Evolutionary conservation across 2,888 invertebrate species (phyloP), one percentile per base, ranked within the genome.

Genomic region (Archaeoteleia sp.): DNA sequence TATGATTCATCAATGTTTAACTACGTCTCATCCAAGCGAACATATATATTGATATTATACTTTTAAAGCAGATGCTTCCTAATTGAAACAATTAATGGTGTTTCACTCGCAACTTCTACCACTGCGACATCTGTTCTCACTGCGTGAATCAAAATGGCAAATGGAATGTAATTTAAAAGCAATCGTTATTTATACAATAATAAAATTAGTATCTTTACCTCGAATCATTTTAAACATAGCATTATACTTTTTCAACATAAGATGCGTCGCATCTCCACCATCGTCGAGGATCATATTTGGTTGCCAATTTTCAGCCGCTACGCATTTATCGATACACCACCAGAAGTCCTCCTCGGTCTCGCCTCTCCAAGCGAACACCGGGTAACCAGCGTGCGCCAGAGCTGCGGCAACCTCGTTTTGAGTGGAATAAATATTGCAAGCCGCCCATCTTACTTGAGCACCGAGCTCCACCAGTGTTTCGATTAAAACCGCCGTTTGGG

Each of bases 381-480:
- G 91, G 83, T 92, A 94, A 7, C 93, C 93, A 37, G 94, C 93
- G 86, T 97, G 94, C 0, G 97, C 97, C 69, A 98, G 86, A 0
- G 98, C 97, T 0, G 97, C 97, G 0, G 97, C 97, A 0, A 98
- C 97, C 87, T 98, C 97, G 84, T 98, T 98, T 92, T 97, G 97
- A 8, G 98, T 98, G 53, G 97, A 98, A 87, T 97, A 98, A 78
- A 98, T 98, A 86, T 98, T 98, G 86, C 98, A 98, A 1, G 97
- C 97, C 0, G 97, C 94, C 97, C 97, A 97, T 83, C 97, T 92
- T 1, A 98, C 92, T 78, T 94, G 93, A 2, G 97, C 97, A 0
- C 97, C 97, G 12, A 97, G 87, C 49, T 94, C 93, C 0, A 92
- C 91, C 29, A 97, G 87, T 0, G 97, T 96, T 85, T 97, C 96